Evolutionary conservation across 1,140 invertebrate genomes (phyloP), one percentile per base, ranked within the genome.

Genomic region (Phthorimaea operculella): DNA sequence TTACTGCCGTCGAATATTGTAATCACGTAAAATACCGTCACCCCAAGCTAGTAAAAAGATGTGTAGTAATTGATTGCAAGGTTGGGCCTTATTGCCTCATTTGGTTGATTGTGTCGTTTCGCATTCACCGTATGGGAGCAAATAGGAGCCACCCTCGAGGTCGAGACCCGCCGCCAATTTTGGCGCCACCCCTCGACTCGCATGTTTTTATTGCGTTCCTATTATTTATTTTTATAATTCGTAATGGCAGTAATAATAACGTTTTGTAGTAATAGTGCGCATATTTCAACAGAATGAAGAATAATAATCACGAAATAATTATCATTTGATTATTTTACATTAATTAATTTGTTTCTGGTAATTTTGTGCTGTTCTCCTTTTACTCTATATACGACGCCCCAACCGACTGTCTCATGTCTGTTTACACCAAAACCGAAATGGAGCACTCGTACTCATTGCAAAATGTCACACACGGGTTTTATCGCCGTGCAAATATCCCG

Each of bases 401-500:
- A n/a, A n/a, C n/a, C n/a, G n/a, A n/a, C n/a, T n/a, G n/a, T n/a
- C n/a, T n/a, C n/a, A n/a, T n/a, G n/a, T 28, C 6, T 28, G 21
- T 28, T 28, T 28, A 28, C 21, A 28, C 21, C 6, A 28, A 28
- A 28, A n/a, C n/a, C n/a, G 33, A 34, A 39, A 39, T 39, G 36
- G 36, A 39, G n/a, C 2, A 28, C 21, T 28, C 21, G 21, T 6
- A 28, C 21, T 28, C 36, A 54, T 70, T 66, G 68, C 64, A 65
- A 70, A 67, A 70, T 61, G 55, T 53, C 51, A 54, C 52, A 57
- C 57, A 70, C 60, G 70, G 76, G 63, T 60, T 68, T 75, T 84
- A 84, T 84, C 81, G 69, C 18, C 62, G 76, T 76, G 79, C 81
- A 84, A 84, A 84, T 83, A 84, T 76, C 69, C 71, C 76, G 72